Evolutionary conservation across 37 sponge, comb jelly and placozoan species (phyloP), one percentile per base, ranked within the genome.

Genomic region (Agelas oroides): DNA sequence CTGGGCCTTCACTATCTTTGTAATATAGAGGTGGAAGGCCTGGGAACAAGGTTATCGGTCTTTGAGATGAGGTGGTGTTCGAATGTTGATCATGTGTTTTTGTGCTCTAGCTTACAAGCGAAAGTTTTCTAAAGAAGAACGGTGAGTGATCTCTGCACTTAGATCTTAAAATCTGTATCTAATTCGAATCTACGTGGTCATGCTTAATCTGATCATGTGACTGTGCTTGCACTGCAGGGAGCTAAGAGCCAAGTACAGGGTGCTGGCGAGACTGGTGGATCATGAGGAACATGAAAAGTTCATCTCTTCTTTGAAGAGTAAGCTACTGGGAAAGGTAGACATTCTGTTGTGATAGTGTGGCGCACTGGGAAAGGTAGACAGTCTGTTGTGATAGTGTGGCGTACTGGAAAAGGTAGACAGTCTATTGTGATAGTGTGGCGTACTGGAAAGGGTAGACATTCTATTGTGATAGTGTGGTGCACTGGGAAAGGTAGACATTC

Each of bases 211-310:
- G n/a, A n/a, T n/a, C n/a, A n/a, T n/a, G n/a, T n/a, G n/a, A n/a
- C n/a, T n/a, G n/a, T n/a, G n/a, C n/a, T n/a, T n/a, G n/a, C 8
- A 12, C 46, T 46, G 1, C 53, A 94, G 95, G 46, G 89, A 91
- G 37, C 56, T 94, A 34, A 67, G 92, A 25, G 31, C 21, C 6
- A 84, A 85, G 71, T 88, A 79, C 78, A 65, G 75, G 56, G 71
- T 84, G 40, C 32, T 91, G 62, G 79, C 89, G 18, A 60, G 95
- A n/a, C 86, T 94, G 52, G 21, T 91, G 73, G 83, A 82, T 12
- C 40, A 63, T 30, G 86, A 87, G 53, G 89, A 88, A 27, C 85
- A 87, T 55, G 95, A 94, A 21, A 68, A 80, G 53, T 55, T 94
- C 31, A 74, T 94, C 30, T 11, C 58, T 8, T 94, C 91, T 25